These are phyloP conservation scores for Tiliacea citrago DNA, from an alignment of 2,888 invertebrate genomes.

Conservation along the genomic window DNA sequence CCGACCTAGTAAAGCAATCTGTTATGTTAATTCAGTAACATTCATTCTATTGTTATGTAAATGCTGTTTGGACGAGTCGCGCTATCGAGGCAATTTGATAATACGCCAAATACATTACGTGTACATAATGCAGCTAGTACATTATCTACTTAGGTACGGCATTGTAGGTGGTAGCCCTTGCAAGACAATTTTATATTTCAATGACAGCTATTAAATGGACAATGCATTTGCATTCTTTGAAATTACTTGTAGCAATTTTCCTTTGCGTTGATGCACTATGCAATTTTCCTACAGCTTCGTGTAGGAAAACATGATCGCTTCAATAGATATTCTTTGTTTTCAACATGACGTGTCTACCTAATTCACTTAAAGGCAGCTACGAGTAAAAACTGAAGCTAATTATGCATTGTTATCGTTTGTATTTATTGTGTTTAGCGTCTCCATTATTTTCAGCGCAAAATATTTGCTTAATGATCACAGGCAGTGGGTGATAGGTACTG, in stretches of 20 bases:
- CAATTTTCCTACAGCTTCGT: slow-evolving; percentile 23
- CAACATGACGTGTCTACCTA: slow-evolving; percentile 11
- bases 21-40: slow-evolving; percentile 83
- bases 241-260: slow-evolving; percentile 38
- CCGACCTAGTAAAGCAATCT: slow-evolving; percentile 82
- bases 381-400: slow-evolving; percentile 18
- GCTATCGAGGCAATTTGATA: slow-evolving; percentile 61
- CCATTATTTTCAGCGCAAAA: slow-evolving; percentile 3
- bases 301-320: slow-evolving; percentile 7
- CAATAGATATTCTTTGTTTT: slow-evolving; percentile 16
- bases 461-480: slow-evolving; percentile 1
- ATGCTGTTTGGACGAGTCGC: slow-evolving; percentile 70
- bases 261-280: slow-evolving; percentile 19
- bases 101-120: slow-evolving; percentile 65
- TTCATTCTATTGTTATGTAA: slow-evolving; percentile 83
- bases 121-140: slow-evolving; percentile 41
- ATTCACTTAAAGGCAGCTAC: neutral
- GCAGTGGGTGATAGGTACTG: no score
- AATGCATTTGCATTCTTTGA: slow-evolving; percentile 50
- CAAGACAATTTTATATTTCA: slow-evolving; percentile 37
- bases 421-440: slow-evolving; percentile 26
- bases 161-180: slow-evolving; percentile 22
- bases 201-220: slow-evolving; percentile 38
- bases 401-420: slow-evolving; percentile 18
- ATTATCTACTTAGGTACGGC: slow-evolving; percentile 27